A percentile compares a stretch with the other conserved stretches of the same genome.
phyloP scores from a whole-genome alignment of 2,113 vertebrate species.

The Tragulus kanchil region DNA sequence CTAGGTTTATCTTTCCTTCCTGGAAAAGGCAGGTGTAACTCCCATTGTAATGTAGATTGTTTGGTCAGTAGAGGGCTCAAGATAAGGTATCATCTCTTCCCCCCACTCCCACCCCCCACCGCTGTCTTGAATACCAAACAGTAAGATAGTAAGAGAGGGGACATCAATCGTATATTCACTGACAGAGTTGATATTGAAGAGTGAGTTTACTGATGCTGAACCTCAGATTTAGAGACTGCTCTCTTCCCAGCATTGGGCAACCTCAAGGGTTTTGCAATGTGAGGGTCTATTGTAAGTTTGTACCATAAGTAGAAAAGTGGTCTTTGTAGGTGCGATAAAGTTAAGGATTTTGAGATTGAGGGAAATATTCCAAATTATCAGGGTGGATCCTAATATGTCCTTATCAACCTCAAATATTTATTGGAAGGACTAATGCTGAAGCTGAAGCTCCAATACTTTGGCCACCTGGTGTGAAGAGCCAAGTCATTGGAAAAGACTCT shows the following conservation, averaged over 20 bases:
- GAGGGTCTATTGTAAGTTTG: too few relatives aligned
- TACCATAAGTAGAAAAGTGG: neutral
- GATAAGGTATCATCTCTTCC: neutral
- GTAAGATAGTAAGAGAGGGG: neutral
- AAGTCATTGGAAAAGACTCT: too few relatives aligned
- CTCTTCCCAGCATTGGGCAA: neutral
- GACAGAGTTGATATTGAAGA: neutral
- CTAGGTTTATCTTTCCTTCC: neutral
- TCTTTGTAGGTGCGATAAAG: neutral
- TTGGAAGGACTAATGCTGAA: too few relatives aligned
- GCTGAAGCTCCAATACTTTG: too few relatives aligned
- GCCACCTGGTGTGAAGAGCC: too few relatives aligned
- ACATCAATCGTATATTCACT: neutral
- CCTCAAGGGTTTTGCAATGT: too few relatives aligned
- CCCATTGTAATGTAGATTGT: neutral
- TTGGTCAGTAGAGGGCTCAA: neutral
- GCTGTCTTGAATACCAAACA: neutral
- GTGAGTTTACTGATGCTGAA: neutral
- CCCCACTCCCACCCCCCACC: too few relatives aligned
- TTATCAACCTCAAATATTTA: too few relatives aligned
- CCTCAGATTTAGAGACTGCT: neutral
- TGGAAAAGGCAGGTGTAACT: neutral
- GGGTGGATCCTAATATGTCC: neutral
- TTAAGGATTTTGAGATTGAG: neutral
- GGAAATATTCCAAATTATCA: neutral